Evolutionary conservation across 2,113 vertebrate genomes (phyloP).

Genomic region (Donacobius atricapilla): DNA sequence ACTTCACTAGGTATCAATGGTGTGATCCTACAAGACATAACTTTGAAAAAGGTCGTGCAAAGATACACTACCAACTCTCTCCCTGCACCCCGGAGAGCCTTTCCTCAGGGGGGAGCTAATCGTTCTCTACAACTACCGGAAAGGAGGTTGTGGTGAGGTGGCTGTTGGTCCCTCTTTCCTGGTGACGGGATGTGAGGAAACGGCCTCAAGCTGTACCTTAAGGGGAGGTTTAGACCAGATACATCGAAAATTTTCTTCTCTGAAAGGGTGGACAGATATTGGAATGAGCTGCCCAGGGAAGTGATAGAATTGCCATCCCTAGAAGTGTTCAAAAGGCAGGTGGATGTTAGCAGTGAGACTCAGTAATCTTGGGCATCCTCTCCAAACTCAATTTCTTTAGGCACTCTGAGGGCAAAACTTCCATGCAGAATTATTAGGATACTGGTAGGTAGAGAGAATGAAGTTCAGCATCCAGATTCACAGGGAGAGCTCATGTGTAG

Average conservation of each 20-base stretch:
- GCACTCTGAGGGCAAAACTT: background rate
- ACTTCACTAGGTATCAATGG: fast-evolving
- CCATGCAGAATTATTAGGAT: background rate
- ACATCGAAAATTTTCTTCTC: background rate
- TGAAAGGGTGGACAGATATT: background rate
- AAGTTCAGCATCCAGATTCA: background rate
- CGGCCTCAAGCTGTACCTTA: background rate
- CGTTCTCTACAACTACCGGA: too few relatives aligned
- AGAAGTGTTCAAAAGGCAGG: background rate
- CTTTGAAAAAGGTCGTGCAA: background rate
- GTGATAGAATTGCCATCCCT: background rate
- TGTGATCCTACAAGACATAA: background rate
- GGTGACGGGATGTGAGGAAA: background rate
- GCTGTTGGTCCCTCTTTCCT: background rate
- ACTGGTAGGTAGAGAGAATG: background rate
- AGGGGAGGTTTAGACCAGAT: background rate
- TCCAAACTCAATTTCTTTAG: background rate
- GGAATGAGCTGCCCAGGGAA: background rate
- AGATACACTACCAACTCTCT: background rate
- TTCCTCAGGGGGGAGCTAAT: background rate
- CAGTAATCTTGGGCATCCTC: background rate
- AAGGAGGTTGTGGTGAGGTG: background rate
- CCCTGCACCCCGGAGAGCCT: background rate
- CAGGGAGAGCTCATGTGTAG: background rate
- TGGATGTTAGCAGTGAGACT: background rate